Conservation (phyloP, 2,888 invertebrate species). For the Uropetala carovei region DNA sequence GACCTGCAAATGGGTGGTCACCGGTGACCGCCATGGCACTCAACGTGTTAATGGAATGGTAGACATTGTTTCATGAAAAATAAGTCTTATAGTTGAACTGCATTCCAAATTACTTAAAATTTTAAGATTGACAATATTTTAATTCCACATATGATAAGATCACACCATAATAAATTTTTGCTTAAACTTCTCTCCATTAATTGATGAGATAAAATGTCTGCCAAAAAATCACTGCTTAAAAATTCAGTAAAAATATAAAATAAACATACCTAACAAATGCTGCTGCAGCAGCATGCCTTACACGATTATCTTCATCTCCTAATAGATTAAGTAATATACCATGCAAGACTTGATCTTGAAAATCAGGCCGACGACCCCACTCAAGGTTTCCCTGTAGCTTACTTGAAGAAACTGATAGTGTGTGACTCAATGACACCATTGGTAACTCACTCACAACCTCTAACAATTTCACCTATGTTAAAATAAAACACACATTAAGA, state of each 20-base stretch:
- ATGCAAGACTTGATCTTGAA: constrained; percentile 79
- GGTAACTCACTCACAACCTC: constrained; percentile 80
- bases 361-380: constrained; percentile 72
- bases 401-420: constrained; percentile 23
- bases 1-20: no score
- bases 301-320: constrained; percentile 86
- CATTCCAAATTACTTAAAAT: no score
- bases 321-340: constrained; percentile 82
- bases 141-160: no score
- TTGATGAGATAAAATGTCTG: no score
- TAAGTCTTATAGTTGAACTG: no score
- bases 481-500: neutral
- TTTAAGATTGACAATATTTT: no score
- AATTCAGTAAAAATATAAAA: neutral
- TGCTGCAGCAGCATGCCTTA: constrained; percentile 83
- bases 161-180: no score
- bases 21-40: no score
- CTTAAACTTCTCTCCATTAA: no score
- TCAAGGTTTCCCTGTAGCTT: constrained; percentile 15
- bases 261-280: constrained; percentile 80
- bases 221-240: neutral
- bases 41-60: no score
- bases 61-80: no score
- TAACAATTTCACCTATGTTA: constrained; percentile 80
- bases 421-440: constrained; percentile 75